Base-by-base conservation (phyloP, 1,140 invertebrate species). In the Phymastichus coffea region DNA sequence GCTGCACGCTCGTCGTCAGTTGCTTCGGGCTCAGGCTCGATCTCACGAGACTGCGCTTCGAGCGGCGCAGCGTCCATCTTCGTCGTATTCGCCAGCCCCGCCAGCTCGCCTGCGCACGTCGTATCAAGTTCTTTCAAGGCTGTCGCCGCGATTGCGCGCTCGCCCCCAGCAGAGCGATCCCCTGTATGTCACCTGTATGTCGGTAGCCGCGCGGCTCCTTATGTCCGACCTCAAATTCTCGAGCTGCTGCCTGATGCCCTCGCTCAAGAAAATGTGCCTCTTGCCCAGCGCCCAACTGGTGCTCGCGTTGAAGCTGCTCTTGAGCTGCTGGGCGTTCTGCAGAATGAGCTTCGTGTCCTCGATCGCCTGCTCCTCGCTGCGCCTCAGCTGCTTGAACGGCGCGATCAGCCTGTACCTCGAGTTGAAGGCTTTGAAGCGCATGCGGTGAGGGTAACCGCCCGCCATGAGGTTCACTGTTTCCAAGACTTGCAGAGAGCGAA, bases 401-500 rank as follows among this genome's bases (percentile, higher is more conserved):
- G 89, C 91, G 30, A 96, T 80, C 63, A 93, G 82, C 58, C 89
- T 83, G 76, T 97, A 97, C 20, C 94, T 83, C 1, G 86, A 82
- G 73, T 91, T 92, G 78, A 97, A 97, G n/a, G 92, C 91, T 75
- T 94, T 94, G 76, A 95, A 97, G 23, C 94, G 84, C 92, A 97
- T 95, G 63, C 95, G 84, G 78, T 97, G 94, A 6, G 94, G 94
- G 76, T 93, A 95, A 9, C 94, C 87, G 63, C 88, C 88, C 15
- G 94, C 93, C 94, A 97, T 97, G 26, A 97, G 78, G 76, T 95
- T 95, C 15, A 95, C 93, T 23, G 95, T 97, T 81, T 97, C 94
- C 19, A 96, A 79, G n/a, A 96, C 88, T 80, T 97, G 94, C 26
- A 97, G 81, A 1, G 94, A 92, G 25, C 93, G 83, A 58, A 97